Conservation (phyloP, 2,797 vertebrate genomes). For the Lutjanus argentimaculatus region DNA sequence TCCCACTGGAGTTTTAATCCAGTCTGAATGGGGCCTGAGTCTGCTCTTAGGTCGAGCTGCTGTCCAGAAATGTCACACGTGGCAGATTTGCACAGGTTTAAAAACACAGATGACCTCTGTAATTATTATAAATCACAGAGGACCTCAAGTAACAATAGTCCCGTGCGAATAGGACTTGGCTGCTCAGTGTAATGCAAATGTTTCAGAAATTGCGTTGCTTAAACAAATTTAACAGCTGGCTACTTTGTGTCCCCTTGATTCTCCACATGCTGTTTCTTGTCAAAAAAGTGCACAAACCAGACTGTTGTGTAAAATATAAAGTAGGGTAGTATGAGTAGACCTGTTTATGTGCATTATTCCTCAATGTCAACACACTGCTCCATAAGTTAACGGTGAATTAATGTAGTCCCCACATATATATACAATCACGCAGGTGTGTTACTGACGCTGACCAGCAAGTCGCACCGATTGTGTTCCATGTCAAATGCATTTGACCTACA, state of each 20-base stretch:
- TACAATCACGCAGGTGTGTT: not conserved
- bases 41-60: constrained; percentile 17
- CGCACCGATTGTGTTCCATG: constrained; percentile 51
- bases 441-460: constrained; percentile 35
- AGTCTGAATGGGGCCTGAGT: constrained; percentile 18
- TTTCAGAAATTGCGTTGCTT: constrained; percentile 16
- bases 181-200: constrained; percentile 12
- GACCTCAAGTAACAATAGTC: constrained; percentile 29
- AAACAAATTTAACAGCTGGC: constrained; percentile 25
- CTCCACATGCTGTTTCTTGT: constrained; percentile 2
- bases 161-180: constrained; percentile 25
- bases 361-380: not conserved
- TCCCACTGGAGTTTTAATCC: constrained; percentile 48
- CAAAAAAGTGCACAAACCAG: not conserved
- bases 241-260: not conserved
- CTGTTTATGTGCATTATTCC: not conserved
- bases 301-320: not conserved
- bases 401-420: constrained; percentile 4
- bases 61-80: constrained; percentile 46
- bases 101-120: constrained; percentile 21
- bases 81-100: constrained; percentile 37
- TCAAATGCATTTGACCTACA: constrained; percentile 63
- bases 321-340: not conserved
- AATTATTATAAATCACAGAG: constrained; percentile 43
- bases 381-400: not conserved